Base-by-base conservation (phyloP, 2,888 invertebrate species). In the Idaea aversata region DNA sequence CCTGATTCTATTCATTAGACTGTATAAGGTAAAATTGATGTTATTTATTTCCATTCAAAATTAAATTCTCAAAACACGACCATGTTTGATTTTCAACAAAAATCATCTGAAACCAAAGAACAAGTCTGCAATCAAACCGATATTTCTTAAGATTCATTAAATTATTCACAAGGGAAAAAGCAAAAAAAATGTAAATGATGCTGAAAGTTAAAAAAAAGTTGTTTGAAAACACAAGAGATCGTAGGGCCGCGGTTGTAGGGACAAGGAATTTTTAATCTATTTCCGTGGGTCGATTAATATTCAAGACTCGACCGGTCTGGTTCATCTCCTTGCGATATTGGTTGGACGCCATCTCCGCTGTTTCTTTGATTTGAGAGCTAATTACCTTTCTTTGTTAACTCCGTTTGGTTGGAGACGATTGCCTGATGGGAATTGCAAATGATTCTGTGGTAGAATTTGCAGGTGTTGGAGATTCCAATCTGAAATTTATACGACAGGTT, bases 231-330 rank as follows among this genome's bases (percentile, higher is more conserved):
- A 88, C 86, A 82, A 87, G 85, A 84, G 86, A 88, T 88, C 85
- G 88, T 81, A 86, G 80, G 77, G 81, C 81, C 83, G 80, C 80
- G 87, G 86, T 47, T 84, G 88, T 87, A 77, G 73, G 77, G 84
- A 91, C 91, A 90, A 82, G 88, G 92, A 91, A 90, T 92, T 92
- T 92, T 93, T 93, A 93, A 93, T 93, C 93, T 91, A 93, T 93
- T 93, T 93, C 93, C 93, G 87, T 81, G 77, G 82, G 91, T 85
- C 90, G 90, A 93, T 93, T 93, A 93, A 93, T 93, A 93, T 93
- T 93, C 93, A 93, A 83, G 85, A 79, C 91, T 83, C 87, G 91
- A 80, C 86, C 76, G 87, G 93, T 93, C 93, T 93, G 93, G 92
- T 88, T 93, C 93, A 93, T 93, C 93, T 93, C 93, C 93, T 93